Conservation (phyloP, 2,797 vertebrate species). For the Myripristis murdjan region DNA sequence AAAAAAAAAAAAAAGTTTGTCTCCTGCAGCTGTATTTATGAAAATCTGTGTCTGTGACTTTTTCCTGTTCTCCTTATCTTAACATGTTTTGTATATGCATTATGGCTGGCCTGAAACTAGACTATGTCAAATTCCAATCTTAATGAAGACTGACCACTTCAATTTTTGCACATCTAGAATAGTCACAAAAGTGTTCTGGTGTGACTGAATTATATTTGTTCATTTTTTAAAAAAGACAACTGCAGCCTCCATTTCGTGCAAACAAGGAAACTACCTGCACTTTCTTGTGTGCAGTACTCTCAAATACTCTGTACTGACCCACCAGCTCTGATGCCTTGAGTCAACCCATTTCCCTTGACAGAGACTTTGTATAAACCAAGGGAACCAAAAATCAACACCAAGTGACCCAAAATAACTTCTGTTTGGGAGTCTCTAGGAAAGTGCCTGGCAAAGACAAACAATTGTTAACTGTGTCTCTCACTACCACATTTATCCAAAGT, state of each 20-base stretch:
- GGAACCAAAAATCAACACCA: constrained; percentile 72
- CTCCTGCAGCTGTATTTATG: too few relatives aligned
- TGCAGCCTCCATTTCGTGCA: not conserved
- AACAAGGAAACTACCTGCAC: not conserved
- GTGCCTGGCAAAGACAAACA: constrained; percentile 45
- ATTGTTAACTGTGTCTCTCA: constrained; percentile 45
- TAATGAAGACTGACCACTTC: too few relatives aligned
- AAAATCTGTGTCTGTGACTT: too few relatives aligned
- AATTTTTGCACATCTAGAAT: not conserved
- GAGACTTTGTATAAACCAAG: constrained; percentile 62
- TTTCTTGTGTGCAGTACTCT: constrained; percentile 1
- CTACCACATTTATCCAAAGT: not conserved
- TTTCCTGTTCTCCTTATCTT: too few relatives aligned
- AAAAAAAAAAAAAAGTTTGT: too few relatives aligned
- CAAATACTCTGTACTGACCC: constrained; percentile 8
- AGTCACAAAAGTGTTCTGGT: not conserved
- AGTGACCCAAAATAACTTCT: constrained; percentile 72
- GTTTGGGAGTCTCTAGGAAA: constrained; percentile 66
- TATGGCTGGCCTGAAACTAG: too few relatives aligned
- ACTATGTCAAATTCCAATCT: too few relatives aligned
- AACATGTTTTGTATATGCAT: too few relatives aligned
- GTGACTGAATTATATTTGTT: not conserved
- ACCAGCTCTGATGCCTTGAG: constrained; percentile 23
- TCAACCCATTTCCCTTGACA: constrained; percentile 48
- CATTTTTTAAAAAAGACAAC: not conserved